Base-by-base conservation (phyloP, 2,888 invertebrate species). In the Azorinus chamasolen region DNA sequence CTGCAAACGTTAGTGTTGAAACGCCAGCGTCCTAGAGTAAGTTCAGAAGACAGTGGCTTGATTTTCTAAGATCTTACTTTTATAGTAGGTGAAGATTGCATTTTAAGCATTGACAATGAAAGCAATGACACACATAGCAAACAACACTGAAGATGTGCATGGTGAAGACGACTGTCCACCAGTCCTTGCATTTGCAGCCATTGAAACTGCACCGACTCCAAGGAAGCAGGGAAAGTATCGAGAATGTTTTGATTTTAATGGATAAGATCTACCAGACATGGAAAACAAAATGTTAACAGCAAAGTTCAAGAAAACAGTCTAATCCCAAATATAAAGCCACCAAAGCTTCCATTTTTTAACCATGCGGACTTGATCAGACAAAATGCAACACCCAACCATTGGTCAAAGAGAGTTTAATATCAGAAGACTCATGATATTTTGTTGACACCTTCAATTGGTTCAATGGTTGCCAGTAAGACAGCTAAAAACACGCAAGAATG, bases 221-320 rank as follows among this genome's bases (percentile, higher is more conserved):
- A 51, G 51, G 22, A 51, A 51, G 20, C 8, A 51, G 51, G 16
- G 25, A 51, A 51, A 24, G 22, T 51, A 51, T 22, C 51, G 25
- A 4, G 5, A 51, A 16, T 51, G 51, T 24, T 16, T 51, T 10
- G 25, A 51, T 6, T 51, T 51, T 22, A 51, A 51, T 24, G 6
- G 51, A 51, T 20, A 32, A 32, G 32, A 10, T 32, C 5, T 32
- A 32, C 32, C 32, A 32, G 32, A 6, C 32, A 32, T 32, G 32
- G 32, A 32, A 32, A 32, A 10, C 4, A 32, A 32, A 32, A 10
- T 6, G 32, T 32, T 32, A 10, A 32, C 32, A 32, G 10, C 10
- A 10, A 32, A 32, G 10, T 10, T 32, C 10, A 10, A 6, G 4
- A 10, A 32, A 4, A 32, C 10, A 6, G 32, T 4, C 20, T 4